Conservation (phyloP, 2,797 vertebrate genomes). For the Bryconaethiops microstoma region DNA sequence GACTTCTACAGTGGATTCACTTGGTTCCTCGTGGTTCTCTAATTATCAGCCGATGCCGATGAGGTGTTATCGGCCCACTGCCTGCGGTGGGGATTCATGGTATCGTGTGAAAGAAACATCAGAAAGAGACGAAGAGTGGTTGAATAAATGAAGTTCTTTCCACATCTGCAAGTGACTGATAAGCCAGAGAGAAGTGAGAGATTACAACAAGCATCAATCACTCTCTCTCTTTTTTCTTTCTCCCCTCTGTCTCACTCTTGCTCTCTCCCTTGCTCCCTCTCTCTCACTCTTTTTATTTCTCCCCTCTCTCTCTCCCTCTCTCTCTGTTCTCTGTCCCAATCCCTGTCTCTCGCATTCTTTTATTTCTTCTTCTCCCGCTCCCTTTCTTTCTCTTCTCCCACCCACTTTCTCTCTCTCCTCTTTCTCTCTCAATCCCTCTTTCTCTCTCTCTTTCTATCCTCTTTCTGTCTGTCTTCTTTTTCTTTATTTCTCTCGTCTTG, state of each 20-base stretch:
- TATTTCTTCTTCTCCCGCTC: neutral
- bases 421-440: neutral
- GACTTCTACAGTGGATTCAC: neutral
- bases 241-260: neutral
- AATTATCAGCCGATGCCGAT: constrained; percentile 29
- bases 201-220: constrained; percentile 4
- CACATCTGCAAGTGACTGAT: constrained; percentile 64
- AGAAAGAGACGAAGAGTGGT: constrained; percentile 31
- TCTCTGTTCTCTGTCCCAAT: neutral
- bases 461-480: neutral
- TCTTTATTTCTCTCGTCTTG: neutral
- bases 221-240: neutral
- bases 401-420: neutral
- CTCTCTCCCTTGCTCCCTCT: neutral
- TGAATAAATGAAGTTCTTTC: constrained; percentile 5
- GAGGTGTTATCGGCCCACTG: constrained; percentile 31
- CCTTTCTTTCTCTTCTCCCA: neutral
- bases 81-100: constrained; percentile 8
- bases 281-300: neutral
- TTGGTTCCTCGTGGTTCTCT: neutral
- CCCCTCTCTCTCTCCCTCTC: neutral
- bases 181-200: constrained; percentile 48
- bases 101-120: constrained; percentile 18
- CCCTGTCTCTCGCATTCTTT: neutral
- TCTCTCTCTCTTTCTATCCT: neutral